A percentile compares a stretch with the other conserved stretches of the same genome.
These are phyloP conservation scores for Tachina grossa DNA, from an alignment of 2,888 invertebrate species.

Conservation along the genomic window DNA sequence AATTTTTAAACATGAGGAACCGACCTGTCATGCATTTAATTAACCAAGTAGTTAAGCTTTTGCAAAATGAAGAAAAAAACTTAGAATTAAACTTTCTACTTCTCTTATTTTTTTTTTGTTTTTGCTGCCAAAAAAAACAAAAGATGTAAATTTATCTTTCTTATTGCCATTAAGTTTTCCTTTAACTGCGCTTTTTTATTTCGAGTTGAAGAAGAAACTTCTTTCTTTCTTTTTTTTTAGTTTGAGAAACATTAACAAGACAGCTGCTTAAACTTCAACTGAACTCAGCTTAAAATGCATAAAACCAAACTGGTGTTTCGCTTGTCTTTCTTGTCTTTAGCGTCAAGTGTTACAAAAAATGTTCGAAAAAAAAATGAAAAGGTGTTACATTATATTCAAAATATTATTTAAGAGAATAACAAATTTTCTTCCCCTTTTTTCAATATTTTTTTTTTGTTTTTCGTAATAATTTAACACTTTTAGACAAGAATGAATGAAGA, in stretches of 20 bases:
- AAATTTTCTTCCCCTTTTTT: conserved; percentile 22
- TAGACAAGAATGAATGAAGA: background rate
- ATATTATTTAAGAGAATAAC: conserved; percentile 25
- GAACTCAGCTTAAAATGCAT: conserved; percentile 2
- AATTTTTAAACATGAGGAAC: background rate
- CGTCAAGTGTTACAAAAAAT: conserved; percentile 43
- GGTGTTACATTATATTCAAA: conserved; percentile 68
- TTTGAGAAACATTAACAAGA: conserved; percentile 27
- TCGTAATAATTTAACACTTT: conserved; percentile 29
- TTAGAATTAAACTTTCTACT: background rate
- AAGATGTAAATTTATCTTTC: conserved; percentile 13
- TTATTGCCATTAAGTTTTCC: background rate
- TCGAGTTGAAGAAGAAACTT: background rate
- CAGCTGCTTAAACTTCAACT: conserved; percentile 50
- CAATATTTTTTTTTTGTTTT: background rate
- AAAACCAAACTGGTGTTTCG: conserved; percentile 22
- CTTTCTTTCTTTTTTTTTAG: background rate
- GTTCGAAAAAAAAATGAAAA: conserved; percentile 42
- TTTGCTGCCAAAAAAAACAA: background rate
- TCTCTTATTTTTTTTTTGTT: background rate
- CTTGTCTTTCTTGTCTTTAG: conserved; percentile 12
- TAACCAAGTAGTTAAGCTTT: background rate
- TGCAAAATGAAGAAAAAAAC: background rate
- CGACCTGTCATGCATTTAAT: background rate
- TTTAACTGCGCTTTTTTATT: background rate